Evolutionary conservation across 2,888 invertebrate genomes (phyloP).

Genomic region (Drosophila tanythrix): DNA sequence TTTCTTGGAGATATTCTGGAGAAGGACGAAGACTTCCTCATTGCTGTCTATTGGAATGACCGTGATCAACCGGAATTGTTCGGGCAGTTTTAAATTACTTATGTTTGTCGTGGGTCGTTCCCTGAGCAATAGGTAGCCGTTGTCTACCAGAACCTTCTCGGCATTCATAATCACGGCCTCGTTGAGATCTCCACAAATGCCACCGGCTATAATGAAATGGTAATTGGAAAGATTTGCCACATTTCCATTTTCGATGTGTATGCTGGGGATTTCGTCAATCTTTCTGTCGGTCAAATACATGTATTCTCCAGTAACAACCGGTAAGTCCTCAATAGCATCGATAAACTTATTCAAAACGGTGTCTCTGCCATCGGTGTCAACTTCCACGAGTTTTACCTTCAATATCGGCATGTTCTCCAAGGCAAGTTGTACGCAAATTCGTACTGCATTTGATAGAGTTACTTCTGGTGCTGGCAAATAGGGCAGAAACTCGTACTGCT

Average conservation of each 20-base stretch:
- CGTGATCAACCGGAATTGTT: conserved; percentile 73
- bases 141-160: conserved; percentile 86
- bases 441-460: conserved; percentile 85
- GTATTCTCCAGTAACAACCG: conserved; percentile 89
- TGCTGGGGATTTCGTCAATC: conserved; percentile 84
- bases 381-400: conserved; percentile 88
- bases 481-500: conserved; percentile 90
- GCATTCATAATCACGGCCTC: conserved; percentile 85
- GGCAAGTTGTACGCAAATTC: conserved; percentile 89
- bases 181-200: conserved; percentile 62
- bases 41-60: conserved; percentile 75
- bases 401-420: conserved; percentile 89
- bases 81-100: conserved; percentile 63
- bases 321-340: conserved; percentile 88
- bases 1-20: conserved; percentile 74
- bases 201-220: conserved; percentile 77
- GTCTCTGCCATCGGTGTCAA: conserved; percentile 86
- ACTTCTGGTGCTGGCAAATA: conserved; percentile 85
- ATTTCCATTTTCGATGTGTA: conserved; percentile 88
- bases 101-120: conserved; percentile 86
- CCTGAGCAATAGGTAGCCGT: conserved; percentile 87
- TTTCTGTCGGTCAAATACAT: conserved; percentile 85
- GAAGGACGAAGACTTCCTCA: conserved; percentile 80
- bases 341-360: conserved; percentile 87
- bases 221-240: conserved; percentile 83